These are phyloP conservation scores for Torymus texanus DNA, from an alignment of 2,888 invertebrate species.

Conservation along the genomic window DNA sequence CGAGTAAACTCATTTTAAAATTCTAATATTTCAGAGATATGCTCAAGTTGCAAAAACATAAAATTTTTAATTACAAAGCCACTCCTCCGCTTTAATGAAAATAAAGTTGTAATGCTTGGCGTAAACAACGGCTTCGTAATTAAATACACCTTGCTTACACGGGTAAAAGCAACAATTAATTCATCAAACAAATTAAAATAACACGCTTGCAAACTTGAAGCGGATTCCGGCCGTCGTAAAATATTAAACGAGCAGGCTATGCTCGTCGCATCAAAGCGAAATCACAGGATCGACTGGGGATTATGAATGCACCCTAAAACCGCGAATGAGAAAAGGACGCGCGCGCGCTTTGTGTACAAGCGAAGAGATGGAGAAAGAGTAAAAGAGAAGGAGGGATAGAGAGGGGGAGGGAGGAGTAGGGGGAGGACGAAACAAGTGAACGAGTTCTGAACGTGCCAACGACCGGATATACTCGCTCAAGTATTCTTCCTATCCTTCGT, in stretches of 20 bases:
- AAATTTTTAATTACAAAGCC: too few relatives aligned
- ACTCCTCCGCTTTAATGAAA: too few relatives aligned
- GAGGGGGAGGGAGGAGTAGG: constrained; percentile 45
- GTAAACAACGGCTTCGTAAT: too few relatives aligned
- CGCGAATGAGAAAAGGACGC: constrained; percentile 13
- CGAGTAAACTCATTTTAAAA: too few relatives aligned
- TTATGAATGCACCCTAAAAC: constrained; percentile 36
- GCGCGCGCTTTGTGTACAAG: neutral
- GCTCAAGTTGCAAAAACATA: too few relatives aligned
- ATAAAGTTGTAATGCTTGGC: too few relatives aligned
- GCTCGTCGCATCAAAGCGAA: constrained; percentile 12
- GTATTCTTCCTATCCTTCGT: constrained; percentile 52
- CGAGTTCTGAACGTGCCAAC: constrained; percentile 72
- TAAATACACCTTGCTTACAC: too few relatives aligned
- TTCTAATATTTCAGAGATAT: too few relatives aligned
- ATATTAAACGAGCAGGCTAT: too few relatives aligned
- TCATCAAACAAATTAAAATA: constrained; percentile 32
- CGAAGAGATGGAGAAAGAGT: constrained; percentile 28
- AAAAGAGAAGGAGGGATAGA: neutral
- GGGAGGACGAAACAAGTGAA: constrained; percentile 72
- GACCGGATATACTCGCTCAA: constrained; percentile 71
- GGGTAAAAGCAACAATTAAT: neutral
- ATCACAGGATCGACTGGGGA: neutral
- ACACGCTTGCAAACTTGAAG: neutral
- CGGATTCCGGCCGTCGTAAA: neutral